Conservation (phyloP, 2,888 invertebrate species). For the Itoplectis maculator region DNA sequence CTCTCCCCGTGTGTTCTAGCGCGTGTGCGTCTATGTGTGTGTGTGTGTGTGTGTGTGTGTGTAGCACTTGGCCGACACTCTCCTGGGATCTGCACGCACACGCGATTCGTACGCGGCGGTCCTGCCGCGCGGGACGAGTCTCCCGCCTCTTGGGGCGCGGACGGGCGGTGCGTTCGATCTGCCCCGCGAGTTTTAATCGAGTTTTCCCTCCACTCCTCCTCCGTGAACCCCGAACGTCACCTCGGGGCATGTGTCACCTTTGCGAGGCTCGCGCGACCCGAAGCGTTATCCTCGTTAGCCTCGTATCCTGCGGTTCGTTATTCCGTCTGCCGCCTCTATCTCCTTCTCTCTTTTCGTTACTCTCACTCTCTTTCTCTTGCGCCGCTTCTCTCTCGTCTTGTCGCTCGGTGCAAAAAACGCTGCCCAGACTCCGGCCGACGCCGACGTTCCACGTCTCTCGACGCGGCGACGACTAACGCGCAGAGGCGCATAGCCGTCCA, state of each 20-base stretch:
- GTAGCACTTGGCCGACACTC: neutral
- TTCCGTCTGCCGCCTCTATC: too few species aligned
- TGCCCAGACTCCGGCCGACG: neutral
- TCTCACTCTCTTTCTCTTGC: too few species aligned
- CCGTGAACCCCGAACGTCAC: neutral
- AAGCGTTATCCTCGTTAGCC: slow-evolving; percentile 48
- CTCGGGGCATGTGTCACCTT: too few species aligned
- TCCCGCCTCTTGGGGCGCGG: slow-evolving; percentile 16
- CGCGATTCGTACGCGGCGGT: too few species aligned
- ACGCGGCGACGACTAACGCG: neutral
- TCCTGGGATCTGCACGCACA: neutral
- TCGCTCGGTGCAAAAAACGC: slow-evolving; percentile 31
- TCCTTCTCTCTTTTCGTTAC: too few species aligned
- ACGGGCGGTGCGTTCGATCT: neutral
- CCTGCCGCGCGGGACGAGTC: neutral
- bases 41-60: neutral
- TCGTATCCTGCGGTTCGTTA: slow-evolving; percentile 56
- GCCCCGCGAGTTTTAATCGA: slow-evolving; percentile 17
- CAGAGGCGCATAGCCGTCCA: too few species aligned
- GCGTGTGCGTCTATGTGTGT: neutral
- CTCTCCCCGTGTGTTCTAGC: neutral
- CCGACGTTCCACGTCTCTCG: neutral
- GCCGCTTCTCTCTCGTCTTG: too few species aligned
- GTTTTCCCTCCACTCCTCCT: slow-evolving; percentile 16
- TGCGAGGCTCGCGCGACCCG: slow-evolving; percentile 9